These are phyloP conservation scores for Acronicta leporina DNA, from an alignment of 2,888 invertebrate species.

Conservation along the genomic window DNA sequence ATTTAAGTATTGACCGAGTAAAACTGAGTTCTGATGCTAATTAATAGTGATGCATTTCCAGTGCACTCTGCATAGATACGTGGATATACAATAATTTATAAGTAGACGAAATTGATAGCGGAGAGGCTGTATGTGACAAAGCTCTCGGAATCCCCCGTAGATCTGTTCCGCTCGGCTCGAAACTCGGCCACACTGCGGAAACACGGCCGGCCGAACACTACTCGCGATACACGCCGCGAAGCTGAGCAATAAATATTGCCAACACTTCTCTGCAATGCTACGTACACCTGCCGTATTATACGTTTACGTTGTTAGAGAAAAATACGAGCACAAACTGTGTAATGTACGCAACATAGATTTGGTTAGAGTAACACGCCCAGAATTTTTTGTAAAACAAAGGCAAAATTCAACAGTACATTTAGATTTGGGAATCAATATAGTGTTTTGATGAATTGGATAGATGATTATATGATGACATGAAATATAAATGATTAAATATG, in stretches of 20 bases:
- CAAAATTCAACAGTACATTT: neutral
- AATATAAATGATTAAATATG: too few relatives aligned
- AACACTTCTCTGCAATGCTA: conserved; percentile 38
- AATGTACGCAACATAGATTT: conserved; percentile 34
- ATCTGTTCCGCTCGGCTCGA: conserved; percentile 72
- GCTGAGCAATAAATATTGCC: conserved; percentile 51
- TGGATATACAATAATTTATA: conserved; percentile 30
- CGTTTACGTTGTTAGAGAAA: conserved; percentile 33
- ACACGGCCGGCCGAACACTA: conserved; percentile 63
- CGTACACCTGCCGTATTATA: conserved; percentile 25
- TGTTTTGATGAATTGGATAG: too few relatives aligned
- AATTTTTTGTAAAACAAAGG: neutral
- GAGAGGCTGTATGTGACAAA: conserved; percentile 65
- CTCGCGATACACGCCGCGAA: conserved; percentile 44
- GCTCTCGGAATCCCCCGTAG: conserved; percentile 70
- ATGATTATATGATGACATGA: too few relatives aligned
- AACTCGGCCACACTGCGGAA: conserved; percentile 78
- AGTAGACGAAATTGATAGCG: conserved; percentile 53
- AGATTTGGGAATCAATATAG: neutral
- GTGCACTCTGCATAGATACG: conserved; percentile 18
- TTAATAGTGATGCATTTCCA: conserved; percentile 44
- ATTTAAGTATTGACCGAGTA: conserved; percentile 45
- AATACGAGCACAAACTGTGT: conserved; percentile 22
- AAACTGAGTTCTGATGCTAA: conserved; percentile 31
- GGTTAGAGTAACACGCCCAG: conserved; percentile 18